Evolutionary conservation across 2,113 vertebrate species (phyloP).

Genomic region (Urocitellus parryii): DNA sequence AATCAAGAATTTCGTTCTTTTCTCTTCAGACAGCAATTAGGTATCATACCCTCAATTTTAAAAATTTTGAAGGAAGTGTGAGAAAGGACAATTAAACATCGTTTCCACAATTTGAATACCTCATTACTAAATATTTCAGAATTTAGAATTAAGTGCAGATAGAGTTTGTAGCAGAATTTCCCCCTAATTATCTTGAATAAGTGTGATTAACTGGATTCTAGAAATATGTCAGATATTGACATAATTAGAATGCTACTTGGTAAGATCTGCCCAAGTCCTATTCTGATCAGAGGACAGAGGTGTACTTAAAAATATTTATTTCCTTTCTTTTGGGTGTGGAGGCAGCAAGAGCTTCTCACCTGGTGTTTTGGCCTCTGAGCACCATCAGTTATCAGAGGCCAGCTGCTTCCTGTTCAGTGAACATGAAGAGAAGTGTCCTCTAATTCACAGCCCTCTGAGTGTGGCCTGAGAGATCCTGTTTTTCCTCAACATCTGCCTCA

Average conservation of each 20-base stretch:
- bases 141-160: background rate
- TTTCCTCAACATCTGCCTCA: background rate
- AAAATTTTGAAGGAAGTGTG: slow-evolving; percentile 25
- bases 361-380: background rate
- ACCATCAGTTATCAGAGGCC: background rate
- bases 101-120: slow-evolving; percentile 27
- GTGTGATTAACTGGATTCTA: slow-evolving; percentile 9
- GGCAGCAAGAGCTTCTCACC: background rate
- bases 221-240: background rate
- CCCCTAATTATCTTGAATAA: background rate
- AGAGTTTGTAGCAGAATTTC: background rate
- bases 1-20: slow-evolving; percentile 12
- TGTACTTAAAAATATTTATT: background rate
- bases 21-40: slow-evolving; percentile 44
- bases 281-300: background rate
- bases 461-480: background rate
- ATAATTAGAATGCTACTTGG: no score
- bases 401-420: background rate
- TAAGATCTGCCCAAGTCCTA: background rate
- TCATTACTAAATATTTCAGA: slow-evolving; percentile 47
- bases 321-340: background rate
- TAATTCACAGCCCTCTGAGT: background rate
- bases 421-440: background rate
- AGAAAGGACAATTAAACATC: slow-evolving; percentile 31
- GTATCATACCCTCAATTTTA: background rate